These are phyloP conservation scores for Ianthella basta DNA, from an alignment of 37 sponge, comb jelly and placozoan species.

Conservation along the genomic window DNA sequence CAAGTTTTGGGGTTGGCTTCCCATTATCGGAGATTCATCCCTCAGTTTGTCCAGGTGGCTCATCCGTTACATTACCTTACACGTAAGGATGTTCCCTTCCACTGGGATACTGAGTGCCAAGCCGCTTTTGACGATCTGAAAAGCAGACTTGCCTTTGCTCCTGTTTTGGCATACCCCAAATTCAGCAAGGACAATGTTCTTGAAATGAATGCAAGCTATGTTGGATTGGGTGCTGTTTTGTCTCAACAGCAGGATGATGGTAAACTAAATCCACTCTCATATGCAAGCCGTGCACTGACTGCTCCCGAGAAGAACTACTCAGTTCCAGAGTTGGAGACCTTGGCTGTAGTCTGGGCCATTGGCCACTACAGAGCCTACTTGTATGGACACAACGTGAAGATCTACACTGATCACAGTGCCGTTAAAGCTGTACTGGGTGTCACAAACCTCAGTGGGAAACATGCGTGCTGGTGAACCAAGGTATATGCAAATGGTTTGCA, in stretches of 20 bases:
- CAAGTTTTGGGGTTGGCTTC: slow-evolving; percentile 35
- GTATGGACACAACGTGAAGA: slow-evolving; percentile 21
- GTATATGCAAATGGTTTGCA: slow-evolving; percentile 30
- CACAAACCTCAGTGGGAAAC: slow-evolving; percentile 31
- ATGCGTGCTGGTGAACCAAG: slow-evolving; percentile 49
- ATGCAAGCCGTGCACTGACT: slow-evolving; percentile 36
- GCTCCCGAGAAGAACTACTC: slow-evolving; percentile 35
- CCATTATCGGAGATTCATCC: slow-evolving; percentile 33
- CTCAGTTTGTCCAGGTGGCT: slow-evolving; percentile 8
- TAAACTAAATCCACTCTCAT: slow-evolving; percentile 16
- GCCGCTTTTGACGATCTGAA: slow-evolving; percentile 21
- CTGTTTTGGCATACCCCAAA: slow-evolving; percentile 37
- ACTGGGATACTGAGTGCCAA: neutral
- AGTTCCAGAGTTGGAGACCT: slow-evolving; percentile 36
- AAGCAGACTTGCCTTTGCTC: neutral
- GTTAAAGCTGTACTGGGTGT: slow-evolving; percentile 43
- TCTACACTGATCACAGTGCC: slow-evolving; percentile 44
- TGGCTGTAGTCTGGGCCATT: slow-evolving; percentile 49
- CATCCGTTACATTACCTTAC: neutral
- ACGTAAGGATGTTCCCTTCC: slow-evolving; percentile 15
- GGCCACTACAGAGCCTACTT: slow-evolving; percentile 27
- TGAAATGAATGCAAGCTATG: slow-evolving; percentile 53
- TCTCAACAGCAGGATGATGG: slow-evolving; percentile 26
- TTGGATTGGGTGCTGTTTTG: slow-evolving; percentile 25
- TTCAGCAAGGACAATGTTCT: slow-evolving; percentile 30